Conservation (phyloP, 2,888 invertebrate genomes). For the Epirrhoe alternata region DNA sequence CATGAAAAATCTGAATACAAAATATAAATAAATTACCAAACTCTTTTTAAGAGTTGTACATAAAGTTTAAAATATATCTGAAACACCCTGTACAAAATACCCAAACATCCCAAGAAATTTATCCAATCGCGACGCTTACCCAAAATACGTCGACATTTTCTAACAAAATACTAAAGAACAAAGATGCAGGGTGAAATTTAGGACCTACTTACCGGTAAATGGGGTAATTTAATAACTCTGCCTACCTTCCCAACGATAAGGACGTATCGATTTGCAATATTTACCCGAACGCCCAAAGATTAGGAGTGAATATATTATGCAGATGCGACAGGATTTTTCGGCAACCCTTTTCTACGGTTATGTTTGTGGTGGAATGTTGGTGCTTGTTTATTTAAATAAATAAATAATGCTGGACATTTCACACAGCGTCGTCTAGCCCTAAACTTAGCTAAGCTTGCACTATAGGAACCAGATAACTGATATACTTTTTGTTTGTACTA, state of each 20-base stretch:
- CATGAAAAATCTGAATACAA: too few relatives aligned
- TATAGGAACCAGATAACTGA: too few relatives aligned
- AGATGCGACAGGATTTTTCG: constrained; percentile 35
- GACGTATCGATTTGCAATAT: constrained; percentile 71
- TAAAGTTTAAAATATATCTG: not conserved
- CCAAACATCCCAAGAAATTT: constrained; percentile 8
- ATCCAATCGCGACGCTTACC: constrained; percentile 21
- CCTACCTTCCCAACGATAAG: constrained; percentile 58
- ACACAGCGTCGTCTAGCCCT: too few relatives aligned
- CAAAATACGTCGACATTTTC: constrained; percentile 28
- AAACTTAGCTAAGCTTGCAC: too few relatives aligned
- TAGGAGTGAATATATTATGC: constrained; percentile 36
- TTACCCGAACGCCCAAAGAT: constrained; percentile 59
- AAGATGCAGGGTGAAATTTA: constrained; percentile 41
- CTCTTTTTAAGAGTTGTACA: too few relatives aligned
- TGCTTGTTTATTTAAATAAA: not conserved
- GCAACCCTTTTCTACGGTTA: constrained; percentile 22
- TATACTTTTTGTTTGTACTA: too few relatives aligned
- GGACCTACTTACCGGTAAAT: constrained; percentile 50
- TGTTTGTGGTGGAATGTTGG: not conserved
- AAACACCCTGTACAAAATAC: constrained; percentile 1
- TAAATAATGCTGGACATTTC: too few relatives aligned
- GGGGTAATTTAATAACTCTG: constrained; percentile 69
- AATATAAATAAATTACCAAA: too few relatives aligned
- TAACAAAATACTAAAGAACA: constrained; percentile 43